These are phyloP conservation scores for Schrankia costaestrigalis DNA, from an alignment of 2,888 invertebrate genomes.

Conservation along the genomic window DNA sequence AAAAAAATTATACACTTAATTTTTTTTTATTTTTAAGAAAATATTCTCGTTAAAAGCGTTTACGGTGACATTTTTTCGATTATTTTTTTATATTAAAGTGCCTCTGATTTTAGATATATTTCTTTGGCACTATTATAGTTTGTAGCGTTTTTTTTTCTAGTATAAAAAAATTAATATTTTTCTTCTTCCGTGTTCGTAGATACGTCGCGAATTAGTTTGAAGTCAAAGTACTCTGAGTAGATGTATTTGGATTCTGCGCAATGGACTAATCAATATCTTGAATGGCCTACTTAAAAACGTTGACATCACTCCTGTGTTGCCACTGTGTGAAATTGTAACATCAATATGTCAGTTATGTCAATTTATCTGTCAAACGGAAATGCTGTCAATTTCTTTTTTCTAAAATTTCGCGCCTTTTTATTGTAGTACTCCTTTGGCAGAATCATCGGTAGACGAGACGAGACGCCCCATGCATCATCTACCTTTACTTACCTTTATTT, in stretches of 20 bases:
- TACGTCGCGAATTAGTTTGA: neutral
- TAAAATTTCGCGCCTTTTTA: too few relatives aligned
- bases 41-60: constrained; percentile 4
- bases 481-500: too few relatives aligned
- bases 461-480: too few relatives aligned
- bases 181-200: too few relatives aligned
- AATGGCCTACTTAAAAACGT: too few relatives aligned
- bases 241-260: constrained; percentile 23
- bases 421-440: too few relatives aligned
- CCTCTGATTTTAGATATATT: constrained; percentile 1
- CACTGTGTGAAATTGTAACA: too few relatives aligned
- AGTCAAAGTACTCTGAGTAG: constrained; percentile 3
- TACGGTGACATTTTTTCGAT: constrained; percentile 23
- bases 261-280: constrained; percentile 24
- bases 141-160: constrained; percentile 2
- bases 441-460: too few relatives aligned
- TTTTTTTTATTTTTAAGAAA: constrained; percentile 9
- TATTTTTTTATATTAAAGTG: constrained; percentile 9
- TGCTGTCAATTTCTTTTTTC: too few relatives aligned
- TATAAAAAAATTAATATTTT: constrained; percentile 15
- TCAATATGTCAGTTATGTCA: too few relatives aligned
- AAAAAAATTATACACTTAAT: constrained; percentile 18
- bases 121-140: constrained; percentile 11
- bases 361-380: too few relatives aligned
- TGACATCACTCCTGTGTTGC: too few relatives aligned